Percentiles rank a stretch among this genome's conserved stretches.
Conservation (phyloP, 2,888 invertebrate genomes). For the Ryuthela nishihirai region DNA sequence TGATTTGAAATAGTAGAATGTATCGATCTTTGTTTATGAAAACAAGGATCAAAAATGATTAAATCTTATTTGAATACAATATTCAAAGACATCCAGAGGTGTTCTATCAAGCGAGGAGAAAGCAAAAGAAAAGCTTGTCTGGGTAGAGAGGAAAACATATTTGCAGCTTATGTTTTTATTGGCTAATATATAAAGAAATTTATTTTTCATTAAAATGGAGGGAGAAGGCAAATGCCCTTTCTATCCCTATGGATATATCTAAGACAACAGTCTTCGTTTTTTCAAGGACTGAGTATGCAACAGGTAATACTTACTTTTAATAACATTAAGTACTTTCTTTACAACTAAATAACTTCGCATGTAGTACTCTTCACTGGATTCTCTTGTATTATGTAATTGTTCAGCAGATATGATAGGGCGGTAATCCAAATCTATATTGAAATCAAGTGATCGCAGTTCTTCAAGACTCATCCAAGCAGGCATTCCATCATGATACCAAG, state of each 20-base stretch:
- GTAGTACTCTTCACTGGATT: slow-evolving; percentile 66
- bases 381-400: slow-evolving; percentile 55
- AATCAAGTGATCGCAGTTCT: slow-evolving; percentile 69
- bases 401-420: slow-evolving; percentile 60
- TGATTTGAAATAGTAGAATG: background rate
- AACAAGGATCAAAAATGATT: background rate
- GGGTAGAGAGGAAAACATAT: no score
- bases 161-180: no score
- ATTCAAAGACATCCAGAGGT: no score
- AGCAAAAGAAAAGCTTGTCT: no score
- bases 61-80: background rate
- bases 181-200: no score
- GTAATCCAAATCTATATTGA: slow-evolving; percentile 69
- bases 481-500: slow-evolving; percentile 70
- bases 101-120: no score
- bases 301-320: slow-evolving; percentile 1
- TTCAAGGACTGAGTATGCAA: background rate
- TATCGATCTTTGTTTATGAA: background rate
- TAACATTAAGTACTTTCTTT: background rate
- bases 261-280: background rate
- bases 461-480: slow-evolving; percentile 73
- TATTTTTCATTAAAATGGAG: no score
- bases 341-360: slow-evolving; percentile 59
- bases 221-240: no score
- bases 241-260: no score